A percentile compares a stretch with the other conserved stretches of the same genome.
Evolutionary conservation across 2,113 vertebrate genomes (phyloP).

Genomic region (Sminthopsis crassicaudata): DNA sequence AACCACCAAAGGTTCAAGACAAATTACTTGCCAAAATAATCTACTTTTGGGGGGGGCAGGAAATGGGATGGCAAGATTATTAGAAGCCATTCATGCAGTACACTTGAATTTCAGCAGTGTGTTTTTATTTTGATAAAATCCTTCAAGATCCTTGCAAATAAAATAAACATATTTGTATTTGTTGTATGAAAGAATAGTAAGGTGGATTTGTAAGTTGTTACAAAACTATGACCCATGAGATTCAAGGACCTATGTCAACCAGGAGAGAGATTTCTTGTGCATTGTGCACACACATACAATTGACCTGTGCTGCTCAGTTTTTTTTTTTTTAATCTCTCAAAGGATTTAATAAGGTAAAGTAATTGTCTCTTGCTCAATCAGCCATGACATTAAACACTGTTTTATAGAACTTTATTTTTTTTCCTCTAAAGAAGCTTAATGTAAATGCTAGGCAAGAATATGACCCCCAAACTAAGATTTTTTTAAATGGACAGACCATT

Average conservation of each 20-base stretch:
- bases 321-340: conserved; percentile 68
- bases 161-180: background rate
- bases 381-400: conserved; percentile 79
- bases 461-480: conserved; percentile 70
- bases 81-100: background rate
- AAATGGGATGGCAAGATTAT: background rate
- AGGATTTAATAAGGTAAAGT: conserved; percentile 77
- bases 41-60: too few species aligned
- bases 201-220: background rate
- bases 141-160: background rate
- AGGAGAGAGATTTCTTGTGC: background rate
- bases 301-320: background rate
- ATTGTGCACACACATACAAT: background rate
- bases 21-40: background rate
- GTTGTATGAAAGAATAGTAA: background rate
- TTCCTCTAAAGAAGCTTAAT: conserved; percentile 79
- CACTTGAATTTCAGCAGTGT: background rate
- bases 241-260: background rate
- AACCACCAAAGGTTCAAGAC: background rate
- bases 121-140: background rate
- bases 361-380: conserved; percentile 74
- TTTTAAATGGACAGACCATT: conserved; percentile 77
- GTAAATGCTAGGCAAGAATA: conserved; percentile 74
- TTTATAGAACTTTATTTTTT: conserved; percentile 75
- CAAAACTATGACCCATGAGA: accelerated